phyloP scores from a whole-genome alignment of 2,888 invertebrate genomes.

The Plusia festucae region DNA sequence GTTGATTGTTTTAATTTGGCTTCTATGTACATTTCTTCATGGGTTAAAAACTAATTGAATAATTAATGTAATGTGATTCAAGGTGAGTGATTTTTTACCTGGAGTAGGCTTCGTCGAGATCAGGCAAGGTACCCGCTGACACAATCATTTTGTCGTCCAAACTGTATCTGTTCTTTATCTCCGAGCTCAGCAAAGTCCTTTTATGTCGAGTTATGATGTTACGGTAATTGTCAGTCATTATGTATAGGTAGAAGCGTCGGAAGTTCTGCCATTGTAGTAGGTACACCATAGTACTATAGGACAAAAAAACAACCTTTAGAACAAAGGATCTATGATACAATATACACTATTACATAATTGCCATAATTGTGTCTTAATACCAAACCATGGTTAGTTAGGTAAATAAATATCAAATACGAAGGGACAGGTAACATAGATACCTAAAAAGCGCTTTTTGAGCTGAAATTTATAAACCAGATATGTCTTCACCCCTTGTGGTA shows the following conservation, averaged over 20 bases:
- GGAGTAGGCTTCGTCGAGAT: slow-evolving; percentile 97
- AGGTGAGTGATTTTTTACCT: slow-evolving; percentile 76
- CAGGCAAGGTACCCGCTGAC: slow-evolving; percentile 95
- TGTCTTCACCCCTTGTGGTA: too few species aligned
- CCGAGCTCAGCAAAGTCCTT: slow-evolving; percentile 92
- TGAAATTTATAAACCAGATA: too few species aligned
- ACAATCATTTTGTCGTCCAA: slow-evolving; percentile 95
- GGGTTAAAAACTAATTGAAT: neutral
- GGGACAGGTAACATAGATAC: too few species aligned
- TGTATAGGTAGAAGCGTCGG: slow-evolving; percentile 96
- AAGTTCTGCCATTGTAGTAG: slow-evolving; percentile 96
- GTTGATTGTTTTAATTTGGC: neutral
- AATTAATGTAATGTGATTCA: neutral
- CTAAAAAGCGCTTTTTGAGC: too few species aligned
- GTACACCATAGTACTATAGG: slow-evolving; percentile 93
- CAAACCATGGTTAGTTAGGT: too few species aligned
- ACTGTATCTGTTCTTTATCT: slow-evolving; percentile 91
- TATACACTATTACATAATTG: too few species aligned
- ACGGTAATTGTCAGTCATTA: slow-evolving; percentile 98
- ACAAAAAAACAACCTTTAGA: neutral
- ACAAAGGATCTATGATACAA: too few species aligned
- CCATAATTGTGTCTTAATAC: too few species aligned
- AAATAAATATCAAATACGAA: too few species aligned
- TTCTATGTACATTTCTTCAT: too few species aligned
- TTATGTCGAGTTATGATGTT: slow-evolving; percentile 96